These are phyloP conservation scores for Protosalanx chinensis DNA, from an alignment of 2,797 vertebrate genomes.

Conservation along the genomic window DNA sequence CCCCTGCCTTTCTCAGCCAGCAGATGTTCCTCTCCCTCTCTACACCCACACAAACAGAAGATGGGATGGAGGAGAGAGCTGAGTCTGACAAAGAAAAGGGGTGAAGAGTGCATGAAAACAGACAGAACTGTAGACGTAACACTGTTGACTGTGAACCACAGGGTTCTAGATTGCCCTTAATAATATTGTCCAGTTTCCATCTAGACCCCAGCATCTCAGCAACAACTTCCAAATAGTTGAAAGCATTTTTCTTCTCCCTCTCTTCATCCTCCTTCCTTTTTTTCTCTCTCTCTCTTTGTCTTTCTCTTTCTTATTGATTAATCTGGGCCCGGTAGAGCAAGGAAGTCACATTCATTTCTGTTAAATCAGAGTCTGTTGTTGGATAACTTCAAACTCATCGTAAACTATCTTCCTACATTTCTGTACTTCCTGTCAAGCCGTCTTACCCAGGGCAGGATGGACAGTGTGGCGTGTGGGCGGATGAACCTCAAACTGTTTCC, in stretches of 20 bases:
- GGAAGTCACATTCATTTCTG: neutral
- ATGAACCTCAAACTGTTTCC: conserved; percentile 10
- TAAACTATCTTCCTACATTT: neutral
- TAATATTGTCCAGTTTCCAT: neutral
- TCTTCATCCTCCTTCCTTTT: neutral
- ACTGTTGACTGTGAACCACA: neutral
- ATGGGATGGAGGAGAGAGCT: neutral
- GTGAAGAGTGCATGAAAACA: neutral
- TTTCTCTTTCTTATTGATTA: neutral
- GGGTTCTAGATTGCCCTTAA: no score
- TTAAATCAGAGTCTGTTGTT: conserved; percentile 1
- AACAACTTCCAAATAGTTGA: neutral
- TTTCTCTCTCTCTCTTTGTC: neutral
- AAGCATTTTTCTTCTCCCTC: neutral
- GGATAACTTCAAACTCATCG: neutral
- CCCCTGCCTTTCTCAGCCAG: neutral
- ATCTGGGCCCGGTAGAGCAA: neutral
- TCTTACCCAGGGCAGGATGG: neutral
- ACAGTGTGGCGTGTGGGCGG: conserved; percentile 2
- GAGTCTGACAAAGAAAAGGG: neutral
- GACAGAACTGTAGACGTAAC: neutral
- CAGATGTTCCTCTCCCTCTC: neutral
- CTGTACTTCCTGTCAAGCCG: neutral
- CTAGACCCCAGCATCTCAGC: neutral
- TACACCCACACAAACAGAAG: neutral